Evolutionary conservation across 1,140 invertebrate genomes (phyloP), one percentile per base, ranked within the genome.

Genomic region (Trichomalopsis sarcophagae): DNA sequence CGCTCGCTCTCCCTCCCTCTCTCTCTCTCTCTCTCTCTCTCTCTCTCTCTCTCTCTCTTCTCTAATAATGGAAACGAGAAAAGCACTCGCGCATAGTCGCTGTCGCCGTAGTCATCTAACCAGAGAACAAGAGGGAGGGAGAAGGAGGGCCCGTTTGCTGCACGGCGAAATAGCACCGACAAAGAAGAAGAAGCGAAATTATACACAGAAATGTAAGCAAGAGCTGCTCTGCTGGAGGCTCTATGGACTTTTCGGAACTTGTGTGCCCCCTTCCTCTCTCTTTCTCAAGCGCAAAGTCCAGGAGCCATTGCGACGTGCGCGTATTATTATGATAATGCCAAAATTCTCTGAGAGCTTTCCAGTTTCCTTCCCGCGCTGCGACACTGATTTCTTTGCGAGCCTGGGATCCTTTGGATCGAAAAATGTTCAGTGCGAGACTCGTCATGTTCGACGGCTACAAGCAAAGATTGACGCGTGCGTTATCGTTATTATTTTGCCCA

Each of bases 251-350:
- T 71, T 27, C 68, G 68, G 13, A 71, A 71, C 68, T 71, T 71
- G 23, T 17, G 27, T 17, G 6, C 68, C 10, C 10, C 23, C 5
- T 2, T 9, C 55, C 55, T 55, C 17, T 55, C 50, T 14, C 17
- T n/a, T n/a, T 62, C 55, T 62, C 27, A 9, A 33, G 68, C 17
- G 23, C 23, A 71, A 30, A 71, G 68, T 33, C 68, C 68, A 40
- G 36, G 73, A 75, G 73, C 6, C 73, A 21, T 75, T 44, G 73
- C 36, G 21, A 62, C 55, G 17, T 30, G n/a, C 73, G 21, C 73
- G 21, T 27, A 36, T 21, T 75, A 44, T 75, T 75, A 75, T 75
- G 17, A 75, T 75, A 75, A 75, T 30, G 73, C 73, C 36, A 3
- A 75, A 40, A 75, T 36, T 40, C 17, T n/a, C 14, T 17, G 73